Conservation (phyloP, 2,888 invertebrate genomes). For the Bellardia pandia region DNA sequence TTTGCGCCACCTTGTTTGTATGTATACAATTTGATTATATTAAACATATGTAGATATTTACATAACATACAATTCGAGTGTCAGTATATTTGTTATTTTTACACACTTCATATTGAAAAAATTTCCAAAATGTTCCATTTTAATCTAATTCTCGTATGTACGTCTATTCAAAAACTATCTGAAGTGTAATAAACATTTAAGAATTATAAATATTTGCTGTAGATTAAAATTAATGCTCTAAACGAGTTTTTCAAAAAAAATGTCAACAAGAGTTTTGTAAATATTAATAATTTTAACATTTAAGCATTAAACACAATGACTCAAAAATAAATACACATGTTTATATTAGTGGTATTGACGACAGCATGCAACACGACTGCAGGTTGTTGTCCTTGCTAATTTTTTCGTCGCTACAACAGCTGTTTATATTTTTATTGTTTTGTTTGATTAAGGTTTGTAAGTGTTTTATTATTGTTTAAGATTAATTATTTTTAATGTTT, state of each 20-base stretch:
- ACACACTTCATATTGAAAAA: neutral
- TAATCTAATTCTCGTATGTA: neutral
- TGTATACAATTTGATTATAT: neutral
- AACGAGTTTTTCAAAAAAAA: slow-evolving; percentile 1
- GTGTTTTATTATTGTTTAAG: too few species aligned
- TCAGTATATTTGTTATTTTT: neutral
- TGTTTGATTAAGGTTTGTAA: too few species aligned
- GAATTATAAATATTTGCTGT: neutral
- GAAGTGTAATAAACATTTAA: neutral
- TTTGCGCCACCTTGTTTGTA: too few species aligned
- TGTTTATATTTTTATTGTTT: too few species aligned
- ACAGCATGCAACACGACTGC: too few species aligned
- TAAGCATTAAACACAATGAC: too few species aligned
- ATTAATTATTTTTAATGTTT: too few species aligned
- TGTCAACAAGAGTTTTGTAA: slow-evolving; percentile 2
- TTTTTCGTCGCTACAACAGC: too few species aligned
- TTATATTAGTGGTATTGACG: too few species aligned
- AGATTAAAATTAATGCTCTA: neutral
- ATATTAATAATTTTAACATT: neutral
- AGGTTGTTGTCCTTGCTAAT: too few species aligned
- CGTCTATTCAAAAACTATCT: neutral
- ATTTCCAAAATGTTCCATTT: neutral
- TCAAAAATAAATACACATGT: too few species aligned
- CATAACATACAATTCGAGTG: neutral
- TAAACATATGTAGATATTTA: neutral